Evolutionary conservation across 2,797 vertebrate species (phyloP).

Genomic region (Pseudotriccus pelzelni): DNA sequence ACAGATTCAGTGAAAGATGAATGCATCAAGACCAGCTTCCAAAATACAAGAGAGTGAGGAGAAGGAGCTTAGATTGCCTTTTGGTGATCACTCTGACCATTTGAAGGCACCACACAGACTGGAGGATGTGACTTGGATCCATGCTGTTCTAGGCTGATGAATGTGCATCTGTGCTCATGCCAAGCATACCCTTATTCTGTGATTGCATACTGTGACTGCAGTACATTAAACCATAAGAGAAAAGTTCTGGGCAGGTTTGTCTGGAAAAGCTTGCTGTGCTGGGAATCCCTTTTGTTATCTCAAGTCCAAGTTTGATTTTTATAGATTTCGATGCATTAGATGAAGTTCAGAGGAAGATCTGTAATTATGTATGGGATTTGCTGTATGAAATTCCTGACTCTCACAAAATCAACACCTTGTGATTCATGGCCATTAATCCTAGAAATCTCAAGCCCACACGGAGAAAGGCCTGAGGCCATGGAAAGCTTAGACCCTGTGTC

Average conservation of each 20-base stretch:
- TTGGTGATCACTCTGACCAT: background rate
- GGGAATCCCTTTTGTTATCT: background rate
- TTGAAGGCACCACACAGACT: background rate
- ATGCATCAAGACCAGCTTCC: background rate
- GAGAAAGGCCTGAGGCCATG: background rate
- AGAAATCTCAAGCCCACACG: background rate
- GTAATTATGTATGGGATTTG: background rate
- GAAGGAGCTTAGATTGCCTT: background rate
- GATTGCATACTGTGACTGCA: background rate
- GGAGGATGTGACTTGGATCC: background rate
- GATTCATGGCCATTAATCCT: background rate
- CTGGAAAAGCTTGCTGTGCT: background rate
- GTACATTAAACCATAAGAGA: background rate
- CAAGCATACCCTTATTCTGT: background rate
- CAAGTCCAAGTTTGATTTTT: constrained; percentile 3
- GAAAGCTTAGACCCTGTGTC: background rate
- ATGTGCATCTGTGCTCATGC: background rate
- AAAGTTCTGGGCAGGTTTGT: background rate
- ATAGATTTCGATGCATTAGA: background rate
- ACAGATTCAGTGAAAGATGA: background rate
- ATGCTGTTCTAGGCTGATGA: background rate
- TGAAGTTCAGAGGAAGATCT: background rate
- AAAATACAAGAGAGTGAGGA: background rate
- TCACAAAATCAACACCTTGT: background rate
- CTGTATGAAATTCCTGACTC: background rate